Percentiles rank a stretch among this genome's conserved stretches.
phyloP scores from a whole-genome alignment of 2,797 vertebrate genomes.

The Sebastolobus altivelis region DNA sequence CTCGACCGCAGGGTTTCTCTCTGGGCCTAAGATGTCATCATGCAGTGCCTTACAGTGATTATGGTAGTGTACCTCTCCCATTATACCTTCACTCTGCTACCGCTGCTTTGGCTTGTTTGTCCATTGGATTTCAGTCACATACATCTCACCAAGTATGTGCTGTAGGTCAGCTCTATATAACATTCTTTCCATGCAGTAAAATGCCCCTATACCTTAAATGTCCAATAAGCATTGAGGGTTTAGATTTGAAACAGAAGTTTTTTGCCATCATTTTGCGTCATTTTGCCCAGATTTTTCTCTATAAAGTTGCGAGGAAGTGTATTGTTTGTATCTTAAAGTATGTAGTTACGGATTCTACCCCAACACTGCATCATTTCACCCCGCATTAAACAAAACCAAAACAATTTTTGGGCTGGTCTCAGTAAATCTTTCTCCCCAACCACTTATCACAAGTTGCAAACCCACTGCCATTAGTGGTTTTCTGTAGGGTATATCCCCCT shows the following conservation, averaged over 20 bases:
- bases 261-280: constrained; percentile 43
- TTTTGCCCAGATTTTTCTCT: constrained; percentile 52
- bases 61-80: constrained; percentile 84
- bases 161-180: constrained; percentile 70
- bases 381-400: constrained; percentile 79
- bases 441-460: constrained; percentile 85
- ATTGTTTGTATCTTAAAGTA: constrained; percentile 64
- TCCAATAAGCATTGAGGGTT: constrained; percentile 54
- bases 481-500: constrained; percentile 79
- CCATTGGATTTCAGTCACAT: constrained; percentile 74
- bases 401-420: constrained; percentile 82
- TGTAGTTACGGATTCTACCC: constrained; percentile 66
- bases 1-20: constrained; percentile 83
- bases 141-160: constrained; percentile 71
- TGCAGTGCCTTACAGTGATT: constrained; percentile 81
- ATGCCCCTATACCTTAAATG: constrained; percentile 52
- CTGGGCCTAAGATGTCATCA: constrained; percentile 84
- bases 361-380: constrained; percentile 72
- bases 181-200: constrained; percentile 74
- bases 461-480: constrained; percentile 85
- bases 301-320: constrained; percentile 53
- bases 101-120: constrained; percentile 77
- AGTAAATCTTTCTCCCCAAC: constrained; percentile 82
- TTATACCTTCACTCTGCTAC: constrained; percentile 79
- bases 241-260: constrained; percentile 63